Percentiles rank a stretch among this genome's conserved stretches.
These are phyloP conservation scores for Dipodomys spectabilis DNA, from an alignment of 2,113 vertebrate genomes.

Conservation along the genomic window DNA sequence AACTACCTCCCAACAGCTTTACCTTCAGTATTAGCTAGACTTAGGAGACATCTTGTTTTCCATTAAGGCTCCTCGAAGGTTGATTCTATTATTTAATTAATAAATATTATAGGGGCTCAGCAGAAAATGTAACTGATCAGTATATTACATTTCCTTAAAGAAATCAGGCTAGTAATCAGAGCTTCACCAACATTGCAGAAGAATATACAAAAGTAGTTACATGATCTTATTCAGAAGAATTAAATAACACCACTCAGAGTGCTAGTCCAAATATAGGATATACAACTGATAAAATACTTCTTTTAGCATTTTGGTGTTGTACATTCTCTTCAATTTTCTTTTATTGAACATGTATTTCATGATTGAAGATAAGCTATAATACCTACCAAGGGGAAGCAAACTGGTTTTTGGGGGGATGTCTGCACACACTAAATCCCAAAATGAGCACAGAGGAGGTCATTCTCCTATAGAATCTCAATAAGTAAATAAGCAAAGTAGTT, in stretches of 20 bases:
- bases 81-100: not conserved
- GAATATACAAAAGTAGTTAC: not conserved
- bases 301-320: not conserved
- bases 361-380: constrained; percentile 47
- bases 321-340: constrained; percentile 1
- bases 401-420: not conserved
- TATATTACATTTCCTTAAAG: not conserved
- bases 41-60: not conserved
- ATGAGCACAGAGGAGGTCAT: not conserved
- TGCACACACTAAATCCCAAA: constrained; percentile 2
- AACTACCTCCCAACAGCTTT: not conserved
- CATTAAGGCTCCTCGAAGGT: no score
- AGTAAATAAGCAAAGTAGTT: not conserved
- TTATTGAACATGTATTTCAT: constrained; percentile 43
- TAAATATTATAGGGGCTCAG: not conserved
- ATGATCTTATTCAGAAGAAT: not conserved
- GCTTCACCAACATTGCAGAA: not conserved
- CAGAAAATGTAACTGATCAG: not conserved
- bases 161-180: not conserved
- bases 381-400: not conserved
- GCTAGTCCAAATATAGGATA: not conserved
- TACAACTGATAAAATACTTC: constrained; percentile 10
- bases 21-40: not conserved
- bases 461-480: not conserved
- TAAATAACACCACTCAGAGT: not conserved